A percentile compares a stretch with the other conserved stretches of the same genome.
Evolutionary conservation across 2,888 invertebrate genomes (phyloP).

Genomic region (Arctia plantaginis): DNA sequence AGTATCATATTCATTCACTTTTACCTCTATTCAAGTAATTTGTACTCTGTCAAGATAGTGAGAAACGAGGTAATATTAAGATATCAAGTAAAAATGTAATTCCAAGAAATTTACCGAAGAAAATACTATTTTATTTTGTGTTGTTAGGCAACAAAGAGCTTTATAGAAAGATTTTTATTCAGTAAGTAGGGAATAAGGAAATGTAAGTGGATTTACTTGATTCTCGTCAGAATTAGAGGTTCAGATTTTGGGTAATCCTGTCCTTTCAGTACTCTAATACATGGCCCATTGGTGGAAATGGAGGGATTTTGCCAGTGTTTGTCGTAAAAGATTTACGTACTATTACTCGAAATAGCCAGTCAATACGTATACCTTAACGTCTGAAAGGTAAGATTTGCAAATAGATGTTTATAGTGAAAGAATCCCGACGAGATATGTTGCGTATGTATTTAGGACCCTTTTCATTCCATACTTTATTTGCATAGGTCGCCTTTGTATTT

Average conservation of each 20-base stretch:
- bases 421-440: conserved; percentile 34
- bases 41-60: conserved; percentile 48
- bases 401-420: conserved; percentile 48
- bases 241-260: conserved; percentile 65
- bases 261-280: conserved; percentile 66
- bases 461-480: conserved; percentile 49
- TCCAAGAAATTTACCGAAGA: conserved; percentile 56
- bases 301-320: conserved; percentile 66
- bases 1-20: conserved; percentile 49
- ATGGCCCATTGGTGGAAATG: conserved; percentile 68
- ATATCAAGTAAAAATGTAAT: conserved; percentile 62
- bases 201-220: conserved; percentile 68
- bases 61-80: conserved; percentile 61
- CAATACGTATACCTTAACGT: conserved; percentile 49
- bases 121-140: conserved; percentile 65
- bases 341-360: conserved; percentile 57
- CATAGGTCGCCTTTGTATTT: conserved; percentile 46
- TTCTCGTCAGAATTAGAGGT: conserved; percentile 67
- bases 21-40: conserved; percentile 56
- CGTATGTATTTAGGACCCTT: conserved; percentile 49
- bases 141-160: conserved; percentile 65
- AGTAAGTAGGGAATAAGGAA: conserved; percentile 64
- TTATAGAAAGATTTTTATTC: conserved; percentile 69
- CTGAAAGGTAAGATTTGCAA: conserved; percentile 50
- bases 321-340: conserved; percentile 66